phyloP scores from a whole-genome alignment of 2,113 vertebrate genomes.

The Poeciliopsis occidentalis region DNA sequence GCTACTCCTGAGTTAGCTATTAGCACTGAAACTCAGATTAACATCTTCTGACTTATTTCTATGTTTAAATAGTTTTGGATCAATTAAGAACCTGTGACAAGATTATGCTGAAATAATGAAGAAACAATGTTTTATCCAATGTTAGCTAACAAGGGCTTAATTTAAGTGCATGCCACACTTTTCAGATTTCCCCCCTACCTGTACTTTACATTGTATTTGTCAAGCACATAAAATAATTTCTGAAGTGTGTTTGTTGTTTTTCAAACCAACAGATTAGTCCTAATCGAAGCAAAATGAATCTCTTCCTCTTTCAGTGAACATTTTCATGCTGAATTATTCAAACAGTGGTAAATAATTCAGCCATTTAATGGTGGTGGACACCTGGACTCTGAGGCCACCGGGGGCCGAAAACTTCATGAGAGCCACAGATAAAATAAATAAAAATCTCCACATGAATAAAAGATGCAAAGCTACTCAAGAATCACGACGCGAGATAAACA shows the following conservation, averaged over 20 bases:
- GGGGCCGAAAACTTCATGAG: slow-evolving; percentile 23
- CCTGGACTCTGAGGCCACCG: slow-evolving; percentile 22
- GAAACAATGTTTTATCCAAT: neutral
- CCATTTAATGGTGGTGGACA: slow-evolving; percentile 51
- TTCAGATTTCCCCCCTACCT: neutral
- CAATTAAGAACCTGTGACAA: neutral
- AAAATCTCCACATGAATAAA: slow-evolving; percentile 55
- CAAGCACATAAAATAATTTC: neutral
- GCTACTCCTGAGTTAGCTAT: too few relatives aligned
- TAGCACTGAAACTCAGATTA: too few relatives aligned
- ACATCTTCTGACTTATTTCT: too few relatives aligned
- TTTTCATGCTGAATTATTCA: slow-evolving; percentile 69
- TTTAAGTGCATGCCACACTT: neutral
- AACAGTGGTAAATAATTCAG: slow-evolving; percentile 71
- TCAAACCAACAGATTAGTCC: neutral
- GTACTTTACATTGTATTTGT: neutral
- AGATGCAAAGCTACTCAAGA: slow-evolving; percentile 39
- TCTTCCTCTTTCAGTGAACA: slow-evolving; percentile 18
- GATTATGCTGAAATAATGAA: too few relatives aligned
- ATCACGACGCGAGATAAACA: slow-evolving; percentile 39
- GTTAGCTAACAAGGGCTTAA: neutral
- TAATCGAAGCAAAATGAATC: slow-evolving; percentile 31
- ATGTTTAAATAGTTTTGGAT: too few relatives aligned
- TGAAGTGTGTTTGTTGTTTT: neutral
- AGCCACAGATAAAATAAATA: slow-evolving; percentile 20